Evolutionary conservation across 2,888 invertebrate genomes (phyloP), one percentile per base, ranked within the genome.

Genomic region (Vandiemenella viatica): DNA sequence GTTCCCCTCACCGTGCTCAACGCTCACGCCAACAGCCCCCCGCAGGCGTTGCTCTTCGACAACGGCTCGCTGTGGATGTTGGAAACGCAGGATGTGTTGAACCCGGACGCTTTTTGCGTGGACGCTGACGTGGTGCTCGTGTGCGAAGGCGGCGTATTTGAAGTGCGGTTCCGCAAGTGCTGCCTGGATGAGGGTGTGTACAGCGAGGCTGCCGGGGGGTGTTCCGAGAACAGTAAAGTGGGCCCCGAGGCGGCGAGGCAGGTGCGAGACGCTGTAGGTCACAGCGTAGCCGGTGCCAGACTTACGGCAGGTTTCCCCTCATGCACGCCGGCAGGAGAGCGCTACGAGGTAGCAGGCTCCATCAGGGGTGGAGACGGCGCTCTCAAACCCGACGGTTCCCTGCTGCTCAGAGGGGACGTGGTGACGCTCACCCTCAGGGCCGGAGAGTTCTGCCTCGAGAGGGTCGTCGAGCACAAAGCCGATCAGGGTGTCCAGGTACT

Each of bases 111-210:
- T 37, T 86, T 76, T 64, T 88, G 88, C 64, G 73, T 79, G 38
- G 86, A 86, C 62, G 67, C 73, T 32, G 70, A 70, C 16, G 76
- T 74, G 3, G 76, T 79, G 7, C 66, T 85, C 4, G 75, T 79
- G 4, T 86, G 85, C 62, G 50, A 41, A 5, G 60, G 66, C 26
- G 61, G 64, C 43, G 58, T 58, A 4, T 56, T 59, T 6, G 60
- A 61, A 32, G 60, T 46, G 58, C 56, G 21, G 55, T 62, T 75
- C 37, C 69, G 72, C 60, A 83, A 84, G 65, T 88, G 88, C 61
- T 88, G 88, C 63, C 79, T 79, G 3, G 69, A 70, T 45, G 70
- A 73, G 44, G 76, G 75, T 7, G 73, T 72, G 45, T 84, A 76
- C 58, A 75, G 73, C 62, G 76, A 73, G 62, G 67, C 59, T 50